Conservation (phyloP, 2,888 invertebrate species). For the Elegia similella region DNA sequence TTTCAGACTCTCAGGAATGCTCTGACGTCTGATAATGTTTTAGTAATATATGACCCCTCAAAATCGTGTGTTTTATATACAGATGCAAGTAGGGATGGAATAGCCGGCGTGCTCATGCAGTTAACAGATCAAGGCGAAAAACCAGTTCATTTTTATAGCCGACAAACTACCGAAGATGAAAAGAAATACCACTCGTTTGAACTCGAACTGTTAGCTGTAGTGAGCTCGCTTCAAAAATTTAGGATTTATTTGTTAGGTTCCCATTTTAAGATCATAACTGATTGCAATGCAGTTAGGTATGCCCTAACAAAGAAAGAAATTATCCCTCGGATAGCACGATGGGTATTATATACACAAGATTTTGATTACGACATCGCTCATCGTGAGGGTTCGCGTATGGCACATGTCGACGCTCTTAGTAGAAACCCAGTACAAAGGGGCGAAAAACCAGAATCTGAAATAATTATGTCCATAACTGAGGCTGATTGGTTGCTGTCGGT, state of each 20-base stretch:
- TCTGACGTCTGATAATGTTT: constrained; percentile 20
- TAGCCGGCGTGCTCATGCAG: constrained; percentile 41
- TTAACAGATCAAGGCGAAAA: constrained; percentile 27
- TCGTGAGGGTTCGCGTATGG: constrained; percentile 27
- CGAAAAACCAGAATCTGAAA: constrained; percentile 33
- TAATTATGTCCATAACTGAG: constrained; percentile 28
- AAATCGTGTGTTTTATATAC: constrained; percentile 38
- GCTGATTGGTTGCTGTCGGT: constrained; percentile 32
- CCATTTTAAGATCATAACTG: constrained; percentile 27
- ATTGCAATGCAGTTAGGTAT: constrained; percentile 29
- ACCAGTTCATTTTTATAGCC: constrained; percentile 40
- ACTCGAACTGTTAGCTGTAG: constrained; percentile 46
- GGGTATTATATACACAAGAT: constrained; percentile 31
- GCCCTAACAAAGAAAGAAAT: constrained; percentile 32
- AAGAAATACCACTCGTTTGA: constrained; percentile 46
- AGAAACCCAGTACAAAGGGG: constrained; percentile 22
- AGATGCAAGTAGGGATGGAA: constrained; percentile 41
- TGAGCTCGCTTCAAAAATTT: constrained; percentile 36
- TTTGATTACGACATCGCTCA: constrained; percentile 27
- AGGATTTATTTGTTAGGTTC: constrained; percentile 37
- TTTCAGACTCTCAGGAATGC: constrained; percentile 19
- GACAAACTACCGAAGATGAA: constrained; percentile 43
- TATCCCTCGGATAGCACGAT: constrained; percentile 31
- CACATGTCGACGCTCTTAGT: constrained; percentile 29
- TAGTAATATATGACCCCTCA: constrained; percentile 31